Evolutionary conservation across 2,797 vertebrate species (phyloP).

Genomic region (Cossypha heuglini): DNA sequence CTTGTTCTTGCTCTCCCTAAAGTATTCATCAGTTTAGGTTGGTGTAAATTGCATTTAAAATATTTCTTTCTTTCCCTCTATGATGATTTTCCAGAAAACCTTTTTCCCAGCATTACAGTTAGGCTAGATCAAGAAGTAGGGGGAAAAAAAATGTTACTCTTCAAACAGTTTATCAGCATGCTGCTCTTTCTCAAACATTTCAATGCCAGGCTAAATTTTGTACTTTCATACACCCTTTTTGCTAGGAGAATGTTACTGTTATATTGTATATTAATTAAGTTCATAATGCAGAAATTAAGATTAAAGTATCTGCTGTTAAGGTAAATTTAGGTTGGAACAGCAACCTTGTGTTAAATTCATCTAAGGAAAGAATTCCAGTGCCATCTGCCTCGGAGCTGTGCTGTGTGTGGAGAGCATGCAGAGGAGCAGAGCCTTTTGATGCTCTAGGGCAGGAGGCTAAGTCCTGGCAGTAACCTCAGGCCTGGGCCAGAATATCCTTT

Average conservation of each 20-base stretch:
- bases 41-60: not conserved
- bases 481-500: not conserved
- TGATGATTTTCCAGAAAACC: not conserved
- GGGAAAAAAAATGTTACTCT: not conserved
- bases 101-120: not conserved
- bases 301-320: not conserved
- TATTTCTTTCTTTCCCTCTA: not conserved
- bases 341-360: not conserved
- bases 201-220: not conserved
- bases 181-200: not conserved
- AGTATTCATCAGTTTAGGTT: not conserved
- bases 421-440: not conserved
- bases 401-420: fast-evolving
- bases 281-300: not conserved
- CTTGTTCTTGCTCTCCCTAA: not conserved
- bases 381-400: not conserved
- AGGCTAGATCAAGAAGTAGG: not conserved
- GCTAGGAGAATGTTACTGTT: not conserved
- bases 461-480: not conserved
- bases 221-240: not conserved
- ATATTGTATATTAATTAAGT: not conserved
- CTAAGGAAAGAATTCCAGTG: not conserved
- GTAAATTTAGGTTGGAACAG: not conserved
- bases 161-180: not conserved
- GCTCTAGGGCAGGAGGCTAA: not conserved